A percentile compares a stretch with the other conserved stretches of the same genome.
phyloP scores from a whole-genome alignment of 2,113 vertebrate species.

The Cardinalis cardinalis region DNA sequence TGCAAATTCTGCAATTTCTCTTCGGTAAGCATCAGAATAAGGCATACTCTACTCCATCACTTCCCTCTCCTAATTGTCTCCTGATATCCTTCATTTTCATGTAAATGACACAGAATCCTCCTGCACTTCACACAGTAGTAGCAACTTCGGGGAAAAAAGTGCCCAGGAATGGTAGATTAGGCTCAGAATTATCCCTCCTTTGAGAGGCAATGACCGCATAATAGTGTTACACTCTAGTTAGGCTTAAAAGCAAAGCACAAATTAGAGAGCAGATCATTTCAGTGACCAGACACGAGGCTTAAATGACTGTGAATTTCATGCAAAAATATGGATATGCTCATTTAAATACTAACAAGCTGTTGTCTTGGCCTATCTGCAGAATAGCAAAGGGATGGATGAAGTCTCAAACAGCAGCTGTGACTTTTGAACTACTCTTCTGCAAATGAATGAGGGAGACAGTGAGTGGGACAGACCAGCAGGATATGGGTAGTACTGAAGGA shows the following conservation, averaged over 20 bases:
- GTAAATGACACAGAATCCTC: background rate
- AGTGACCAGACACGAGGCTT: background rate
- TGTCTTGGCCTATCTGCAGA: background rate
- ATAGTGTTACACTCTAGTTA: constrained; percentile 16
- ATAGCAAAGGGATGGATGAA: background rate
- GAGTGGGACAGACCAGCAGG: background rate
- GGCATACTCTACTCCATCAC: background rate
- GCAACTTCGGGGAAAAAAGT: background rate
- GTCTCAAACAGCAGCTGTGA: background rate
- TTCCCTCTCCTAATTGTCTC: background rate
- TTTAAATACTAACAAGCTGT: constrained; percentile 42
- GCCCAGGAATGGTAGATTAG: background rate
- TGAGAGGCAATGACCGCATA: background rate
- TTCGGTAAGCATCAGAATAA: background rate
- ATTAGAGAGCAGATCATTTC: background rate
- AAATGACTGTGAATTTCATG: constrained; percentile 4
- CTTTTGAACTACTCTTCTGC: background rate
- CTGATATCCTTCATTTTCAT: background rate
- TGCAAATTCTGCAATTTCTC: background rate
- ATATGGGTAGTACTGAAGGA: background rate
- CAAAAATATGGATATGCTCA: constrained; percentile 15
- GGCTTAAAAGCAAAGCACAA: background rate
- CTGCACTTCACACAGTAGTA: background rate
- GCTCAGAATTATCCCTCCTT: constrained; percentile 9
- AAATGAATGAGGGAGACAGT: background rate